Percentiles rank a stretch among this genome's conserved stretches.
Conservation (phyloP, 2,797 vertebrate genomes). For the Lepus townsendii region DNA sequence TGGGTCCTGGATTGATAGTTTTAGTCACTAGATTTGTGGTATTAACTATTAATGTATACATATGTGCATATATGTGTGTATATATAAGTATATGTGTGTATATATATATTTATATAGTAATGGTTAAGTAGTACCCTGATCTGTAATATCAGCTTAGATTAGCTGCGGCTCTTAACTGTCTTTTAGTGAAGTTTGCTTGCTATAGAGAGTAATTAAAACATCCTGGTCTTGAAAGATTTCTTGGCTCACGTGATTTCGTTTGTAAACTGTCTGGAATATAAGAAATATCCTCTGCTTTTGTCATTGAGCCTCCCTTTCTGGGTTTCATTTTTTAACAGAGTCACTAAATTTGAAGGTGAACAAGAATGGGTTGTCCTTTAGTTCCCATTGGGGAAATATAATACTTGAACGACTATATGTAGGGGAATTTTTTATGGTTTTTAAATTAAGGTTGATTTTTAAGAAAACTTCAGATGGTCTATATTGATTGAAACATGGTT, state of each 20-base stretch:
- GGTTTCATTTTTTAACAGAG: neutral
- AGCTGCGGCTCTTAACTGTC: neutral
- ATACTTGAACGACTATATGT: constrained; percentile 5
- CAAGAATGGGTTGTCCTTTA: constrained; percentile 9
- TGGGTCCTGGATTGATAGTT: neutral
- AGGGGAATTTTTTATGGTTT: constrained; percentile 32
- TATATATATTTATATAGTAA: neutral
- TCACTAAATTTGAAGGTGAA: constrained; percentile 54
- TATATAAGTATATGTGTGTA: neutral
- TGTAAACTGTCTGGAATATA: constrained; percentile 50
- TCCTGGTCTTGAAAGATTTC: constrained; percentile 60
- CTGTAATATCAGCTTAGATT: constrained; percentile 2
- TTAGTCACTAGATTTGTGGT: neutral
- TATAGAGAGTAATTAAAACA: constrained; percentile 13
- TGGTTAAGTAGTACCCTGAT: neutral
- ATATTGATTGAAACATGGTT: constrained; percentile 48
- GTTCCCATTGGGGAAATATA: constrained; percentile 31
- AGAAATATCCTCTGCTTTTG: neutral
- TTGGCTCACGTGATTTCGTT: constrained; percentile 47
- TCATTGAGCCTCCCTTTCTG: neutral
- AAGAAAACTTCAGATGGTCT: constrained; percentile 30
- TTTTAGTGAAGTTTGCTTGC: constrained; percentile 58
- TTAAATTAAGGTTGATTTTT: constrained; percentile 60
- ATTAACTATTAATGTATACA: neutral
- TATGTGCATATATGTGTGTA: neutral